Percentiles rank a stretch among this genome's conserved stretches.
Conservation (phyloP, 2,113 vertebrate genomes). For the Rhea pennata region DNA sequence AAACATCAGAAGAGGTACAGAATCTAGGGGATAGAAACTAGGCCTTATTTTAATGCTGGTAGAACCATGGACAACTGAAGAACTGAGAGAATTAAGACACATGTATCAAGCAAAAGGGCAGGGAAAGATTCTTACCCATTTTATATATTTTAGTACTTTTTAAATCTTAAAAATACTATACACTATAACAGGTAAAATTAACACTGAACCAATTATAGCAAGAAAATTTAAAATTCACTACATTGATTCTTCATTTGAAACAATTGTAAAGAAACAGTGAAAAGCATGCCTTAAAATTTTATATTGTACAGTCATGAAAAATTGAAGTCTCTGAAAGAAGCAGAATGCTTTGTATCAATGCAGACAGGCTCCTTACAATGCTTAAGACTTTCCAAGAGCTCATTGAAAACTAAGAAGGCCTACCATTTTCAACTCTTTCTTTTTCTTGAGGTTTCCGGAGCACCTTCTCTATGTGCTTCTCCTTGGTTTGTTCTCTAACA, state of each 20-base stretch:
- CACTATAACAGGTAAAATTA: neutral
- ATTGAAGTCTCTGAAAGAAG: neutral
- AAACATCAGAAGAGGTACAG: neutral
- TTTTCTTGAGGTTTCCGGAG: slow-evolving; percentile 66
- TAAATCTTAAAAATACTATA: neutral
- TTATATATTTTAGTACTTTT: neutral
- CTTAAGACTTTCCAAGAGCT: neutral
- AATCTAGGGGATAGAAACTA: neutral
- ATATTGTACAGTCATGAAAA: neutral
- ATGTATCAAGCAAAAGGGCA: neutral
- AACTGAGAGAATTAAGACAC: neutral
- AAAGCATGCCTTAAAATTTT: neutral
- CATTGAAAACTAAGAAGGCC: neutral
- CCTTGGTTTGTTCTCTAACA: slow-evolving; percentile 72
- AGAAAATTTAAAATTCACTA: neutral
- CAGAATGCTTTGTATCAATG: neutral
- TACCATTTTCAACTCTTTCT: slow-evolving; percentile 75
- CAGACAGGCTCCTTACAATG: neutral
- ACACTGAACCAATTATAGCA: neutral
- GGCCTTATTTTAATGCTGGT: neutral
- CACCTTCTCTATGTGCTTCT: slow-evolving; percentile 73
- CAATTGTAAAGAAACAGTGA: neutral
- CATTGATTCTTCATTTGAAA: neutral
- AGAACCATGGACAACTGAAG: neutral
- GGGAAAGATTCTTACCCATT: neutral